These are phyloP conservation scores for Dorcus parallelipipedus DNA, from an alignment of 2,888 invertebrate species.

Conservation along the genomic window DNA sequence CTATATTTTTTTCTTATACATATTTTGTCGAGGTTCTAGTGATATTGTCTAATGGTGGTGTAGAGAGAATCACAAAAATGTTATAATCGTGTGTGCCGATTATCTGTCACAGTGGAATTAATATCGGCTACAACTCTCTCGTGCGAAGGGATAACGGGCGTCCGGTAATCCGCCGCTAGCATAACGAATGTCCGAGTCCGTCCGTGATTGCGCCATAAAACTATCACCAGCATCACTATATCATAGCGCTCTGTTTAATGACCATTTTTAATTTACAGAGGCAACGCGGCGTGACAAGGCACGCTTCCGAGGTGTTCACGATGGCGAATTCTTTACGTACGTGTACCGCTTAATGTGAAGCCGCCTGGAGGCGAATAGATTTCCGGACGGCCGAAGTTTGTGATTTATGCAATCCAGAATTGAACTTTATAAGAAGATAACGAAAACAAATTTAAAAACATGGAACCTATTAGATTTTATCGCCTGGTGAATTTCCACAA, in stretches of 20 bases:
- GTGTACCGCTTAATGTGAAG: no score
- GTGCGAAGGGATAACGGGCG: constrained; percentile 30
- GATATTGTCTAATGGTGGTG: no score
- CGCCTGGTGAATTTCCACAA: constrained; percentile 37
- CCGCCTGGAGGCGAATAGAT: constrained; percentile 19
- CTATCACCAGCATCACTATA: constrained; percentile 27
- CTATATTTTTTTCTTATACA: no score
- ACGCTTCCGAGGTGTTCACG: no score
- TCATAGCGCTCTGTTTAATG: constrained; percentile 23
- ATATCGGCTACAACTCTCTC: constrained; percentile 32
- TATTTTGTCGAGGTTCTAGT: no score
- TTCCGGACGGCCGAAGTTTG: constrained; percentile 26
- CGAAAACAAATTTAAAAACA: constrained; percentile 42
- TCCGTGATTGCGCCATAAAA: constrained; percentile 33
- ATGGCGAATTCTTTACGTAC: no score
- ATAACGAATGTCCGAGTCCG: constrained; percentile 32
- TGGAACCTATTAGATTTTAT: constrained; percentile 40
- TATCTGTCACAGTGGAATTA: constrained; percentile 34
- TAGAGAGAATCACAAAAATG: neutral
- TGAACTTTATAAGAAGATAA: constrained; percentile 35
- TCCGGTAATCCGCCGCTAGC: constrained; percentile 31
- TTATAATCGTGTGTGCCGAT: constrained; percentile 18
- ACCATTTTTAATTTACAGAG: constrained; percentile 19
- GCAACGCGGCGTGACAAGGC: neutral
- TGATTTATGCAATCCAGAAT: constrained; percentile 36